Conservation (phyloP, 2,113 vertebrate genomes). For the Paralichthys olivaceus region DNA sequence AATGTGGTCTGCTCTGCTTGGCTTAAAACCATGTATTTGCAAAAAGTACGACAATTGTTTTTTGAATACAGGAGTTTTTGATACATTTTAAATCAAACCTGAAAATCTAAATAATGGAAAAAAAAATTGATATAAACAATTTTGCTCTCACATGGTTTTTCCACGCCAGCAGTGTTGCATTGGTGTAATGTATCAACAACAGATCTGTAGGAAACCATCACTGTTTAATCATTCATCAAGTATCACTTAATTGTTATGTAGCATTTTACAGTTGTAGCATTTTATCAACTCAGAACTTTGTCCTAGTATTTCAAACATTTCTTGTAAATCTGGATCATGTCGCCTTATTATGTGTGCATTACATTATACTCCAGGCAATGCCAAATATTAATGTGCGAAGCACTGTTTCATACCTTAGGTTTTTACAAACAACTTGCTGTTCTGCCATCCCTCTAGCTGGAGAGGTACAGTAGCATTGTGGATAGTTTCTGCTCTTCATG, state of each 20-base stretch:
- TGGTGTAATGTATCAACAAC: constrained; percentile 45
- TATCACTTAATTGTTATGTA: constrained; percentile 80
- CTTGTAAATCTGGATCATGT: constrained; percentile 74
- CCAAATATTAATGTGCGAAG: constrained; percentile 75
- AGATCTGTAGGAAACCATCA: constrained; percentile 52
- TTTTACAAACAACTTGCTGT: constrained; percentile 58
- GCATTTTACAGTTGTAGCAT: constrained; percentile 85
- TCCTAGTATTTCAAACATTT: constrained; percentile 70
- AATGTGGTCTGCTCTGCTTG: constrained; percentile 59
- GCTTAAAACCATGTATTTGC: constrained; percentile 55
- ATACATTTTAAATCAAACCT: constrained; percentile 15
- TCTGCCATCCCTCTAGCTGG: constrained; percentile 56
- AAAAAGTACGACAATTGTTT: constrained; percentile 16
- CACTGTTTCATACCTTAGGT: constrained; percentile 75
- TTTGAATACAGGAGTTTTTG: constrained; percentile 31
- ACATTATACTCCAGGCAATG: constrained; percentile 74
- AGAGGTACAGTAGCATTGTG: constrained; percentile 72
- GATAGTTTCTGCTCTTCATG: constrained; percentile 61
- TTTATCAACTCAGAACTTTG: constrained; percentile 69
- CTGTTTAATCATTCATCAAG: constrained; percentile 60
- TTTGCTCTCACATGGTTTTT: constrained; percentile 54
- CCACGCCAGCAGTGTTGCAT: constrained; percentile 46
- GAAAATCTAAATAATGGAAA: constrained; percentile 17
- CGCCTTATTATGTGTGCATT: constrained; percentile 76
- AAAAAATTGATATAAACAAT: constrained; percentile 6